Percentiles rank a stretch among this genome's conserved stretches.
These are phyloP conservation scores for Zaprionus gabonicus DNA, from an alignment of 1,140 invertebrate genomes.

Conservation along the genomic window DNA sequence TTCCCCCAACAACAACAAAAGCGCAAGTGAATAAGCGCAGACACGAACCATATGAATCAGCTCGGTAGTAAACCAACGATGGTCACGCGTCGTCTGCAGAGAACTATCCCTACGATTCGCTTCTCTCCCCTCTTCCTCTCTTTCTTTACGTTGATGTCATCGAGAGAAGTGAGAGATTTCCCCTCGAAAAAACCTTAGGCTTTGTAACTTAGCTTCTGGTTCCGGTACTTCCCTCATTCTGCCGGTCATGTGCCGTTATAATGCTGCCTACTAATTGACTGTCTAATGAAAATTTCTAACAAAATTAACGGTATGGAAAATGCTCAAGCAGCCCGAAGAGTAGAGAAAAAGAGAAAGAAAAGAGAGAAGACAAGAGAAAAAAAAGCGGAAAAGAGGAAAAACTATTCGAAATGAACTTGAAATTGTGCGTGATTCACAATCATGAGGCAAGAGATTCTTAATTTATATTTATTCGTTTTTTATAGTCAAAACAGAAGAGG, in stretches of 20 bases:
- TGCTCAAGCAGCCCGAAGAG: constrained; percentile 27
- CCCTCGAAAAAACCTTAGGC: constrained; percentile 20
- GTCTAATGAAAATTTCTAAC: constrained; percentile 68
- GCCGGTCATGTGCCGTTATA: constrained; percentile 60
- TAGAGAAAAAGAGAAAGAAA: background rate
- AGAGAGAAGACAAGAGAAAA: constrained; percentile 5
- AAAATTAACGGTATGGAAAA: constrained; percentile 72
- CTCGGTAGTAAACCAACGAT: constrained; percentile 1
- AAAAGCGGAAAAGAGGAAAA: constrained; percentile 15
- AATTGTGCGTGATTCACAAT: constrained; percentile 33
- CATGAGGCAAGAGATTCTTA: constrained; percentile 15
- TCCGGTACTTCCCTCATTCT: constrained; percentile 53
- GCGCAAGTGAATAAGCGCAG: constrained; percentile 74
- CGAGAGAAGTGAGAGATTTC: constrained; percentile 29
- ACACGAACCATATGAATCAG: constrained; percentile 55
- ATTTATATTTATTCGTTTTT: constrained; percentile 37
- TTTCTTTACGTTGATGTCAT: constrained; percentile 48
- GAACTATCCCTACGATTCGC: background rate
- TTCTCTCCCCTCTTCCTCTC: background rate
- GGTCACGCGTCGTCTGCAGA: constrained; percentile 54
- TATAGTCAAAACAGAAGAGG: constrained; percentile 25
- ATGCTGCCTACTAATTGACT: constrained; percentile 71
- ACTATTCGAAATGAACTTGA: constrained; percentile 54
- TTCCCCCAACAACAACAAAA: constrained; percentile 45
- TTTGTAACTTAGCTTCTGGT: constrained; percentile 64